Conservation (phyloP, 1,140 invertebrate species). For the Diorhabda sublineata region DNA sequence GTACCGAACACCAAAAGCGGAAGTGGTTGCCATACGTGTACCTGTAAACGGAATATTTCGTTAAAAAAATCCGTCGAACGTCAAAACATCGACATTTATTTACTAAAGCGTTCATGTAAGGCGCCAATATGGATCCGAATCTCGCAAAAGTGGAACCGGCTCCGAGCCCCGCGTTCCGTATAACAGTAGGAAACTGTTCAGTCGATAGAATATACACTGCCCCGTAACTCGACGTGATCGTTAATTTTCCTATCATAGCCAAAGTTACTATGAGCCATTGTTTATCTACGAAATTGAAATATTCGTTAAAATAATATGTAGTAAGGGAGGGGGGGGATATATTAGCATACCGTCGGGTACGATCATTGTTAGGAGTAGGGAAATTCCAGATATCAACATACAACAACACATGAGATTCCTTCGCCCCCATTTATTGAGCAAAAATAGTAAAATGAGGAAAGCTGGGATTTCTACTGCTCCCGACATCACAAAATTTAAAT, state of each 20-base stretch:
- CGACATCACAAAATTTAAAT: slow-evolving; percentile 72
- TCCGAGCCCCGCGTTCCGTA: slow-evolving; percentile 74
- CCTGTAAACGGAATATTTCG: slow-evolving; percentile 40
- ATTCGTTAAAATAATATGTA: too few species aligned
- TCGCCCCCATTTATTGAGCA: slow-evolving; percentile 68
- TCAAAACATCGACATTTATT: slow-evolving; percentile 25
- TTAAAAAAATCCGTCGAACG: neutral
- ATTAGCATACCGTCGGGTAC: slow-evolving; percentile 54
- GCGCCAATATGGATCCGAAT: slow-evolving; percentile 72
- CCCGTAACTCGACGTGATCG: slow-evolving; percentile 76
- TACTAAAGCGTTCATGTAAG: slow-evolving; percentile 64
- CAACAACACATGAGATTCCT: slow-evolving; percentile 64
- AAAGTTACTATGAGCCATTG: slow-evolving; percentile 60
- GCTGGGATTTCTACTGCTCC: slow-evolving; percentile 75
- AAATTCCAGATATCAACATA: slow-evolving; percentile 64
- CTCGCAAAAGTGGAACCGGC: slow-evolving; percentile 72
- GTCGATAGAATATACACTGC: slow-evolving; percentile 77
- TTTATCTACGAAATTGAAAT: slow-evolving; percentile 48
- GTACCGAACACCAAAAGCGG: slow-evolving; percentile 70
- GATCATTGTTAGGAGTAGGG: slow-evolving; percentile 56
- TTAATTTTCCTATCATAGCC: slow-evolving; percentile 78
- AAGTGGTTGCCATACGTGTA: slow-evolving; percentile 58
- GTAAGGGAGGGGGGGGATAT: too few species aligned
- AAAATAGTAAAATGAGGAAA: slow-evolving; percentile 65
- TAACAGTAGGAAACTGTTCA: slow-evolving; percentile 80